Base-by-base conservation (phyloP, 2,113 vertebrate species). In the Numida meleagris region DNA sequence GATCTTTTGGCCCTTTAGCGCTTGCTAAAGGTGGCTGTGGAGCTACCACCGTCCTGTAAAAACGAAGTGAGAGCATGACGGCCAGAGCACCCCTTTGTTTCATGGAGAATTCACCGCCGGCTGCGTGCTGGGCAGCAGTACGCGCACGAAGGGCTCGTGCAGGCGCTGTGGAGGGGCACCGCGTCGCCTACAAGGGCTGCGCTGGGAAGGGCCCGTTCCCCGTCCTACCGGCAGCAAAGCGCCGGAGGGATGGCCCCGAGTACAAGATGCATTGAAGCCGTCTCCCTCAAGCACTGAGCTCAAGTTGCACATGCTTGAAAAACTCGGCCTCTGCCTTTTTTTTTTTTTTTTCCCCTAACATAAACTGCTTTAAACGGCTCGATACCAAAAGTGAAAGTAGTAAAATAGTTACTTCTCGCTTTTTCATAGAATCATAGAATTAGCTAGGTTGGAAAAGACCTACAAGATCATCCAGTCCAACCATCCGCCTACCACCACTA, bases 181-280 rank as follows among this genome's bases (percentile, higher is more conserved):
- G 24, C 48, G 48, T 50, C 25, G 14, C 7, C 8, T 2, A 4
- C 38, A 59, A 38, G n/a, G 24, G 29, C 70, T 29, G 36, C 40
- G 1, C 23, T 11, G n/a, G 21, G 61, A 55, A 45, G 20, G 12
- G 14, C 34, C 4, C 12, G 13, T 15, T 62, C 25, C 14, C n/a
- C 9, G 4, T 57, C 23, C 18, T 25, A 17, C 46, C 34, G 11
- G 27, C n/a, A n/a, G 57, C 2, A 6, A 29, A 19, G 33, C 2
- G 38, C 5, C 9, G 5, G 16, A 13, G 4, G 24, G 33, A 5
- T 14, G n/a, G 25, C 10, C 19, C 5, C 0, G 5, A 29, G 1
- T 36, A 11, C 27, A 43, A 50, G 1, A 2, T 21, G 5, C 9
- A 13, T 0, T 33, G 67, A n/a, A 34, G 40, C 24, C 10, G 16